Conservation (phyloP, 2,113 vertebrate genomes). For the Rhea pennata region DNA sequence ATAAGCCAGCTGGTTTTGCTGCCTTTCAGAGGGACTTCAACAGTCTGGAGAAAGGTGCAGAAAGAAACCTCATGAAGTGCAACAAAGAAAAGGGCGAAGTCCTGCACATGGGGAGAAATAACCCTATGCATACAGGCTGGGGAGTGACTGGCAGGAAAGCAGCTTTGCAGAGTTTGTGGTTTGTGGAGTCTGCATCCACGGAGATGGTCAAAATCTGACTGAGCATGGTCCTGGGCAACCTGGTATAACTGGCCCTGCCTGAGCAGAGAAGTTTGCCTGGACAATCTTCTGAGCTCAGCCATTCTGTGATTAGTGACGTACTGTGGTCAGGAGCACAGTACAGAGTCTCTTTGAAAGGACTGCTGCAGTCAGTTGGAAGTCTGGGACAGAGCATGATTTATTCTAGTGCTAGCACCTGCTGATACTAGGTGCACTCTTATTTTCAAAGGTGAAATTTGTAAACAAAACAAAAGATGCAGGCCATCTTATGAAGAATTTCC, state of each 20-base stretch:
- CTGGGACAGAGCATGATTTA: not conserved
- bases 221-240: not conserved
- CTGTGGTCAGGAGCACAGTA: not conserved
- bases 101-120: not conserved
- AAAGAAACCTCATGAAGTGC: not conserved
- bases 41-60: not conserved
- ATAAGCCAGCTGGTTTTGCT: not conserved
- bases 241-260: not conserved
- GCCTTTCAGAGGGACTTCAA: not conserved
- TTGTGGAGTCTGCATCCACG: too few relatives aligned
- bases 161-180: not conserved
- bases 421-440: not conserved
- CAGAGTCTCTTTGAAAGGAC: not conserved
- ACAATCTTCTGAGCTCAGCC: not conserved
- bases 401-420: not conserved
- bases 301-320: not conserved
- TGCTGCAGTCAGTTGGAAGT: not conserved
- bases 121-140: rapidly evolving
- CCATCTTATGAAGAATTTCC: rapidly evolving
- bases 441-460: not conserved
- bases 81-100: not conserved
- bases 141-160: not conserved
- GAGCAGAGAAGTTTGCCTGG: not conserved
- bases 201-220: too few relatives aligned
- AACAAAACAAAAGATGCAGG: not conserved